Percentiles rank a stretch among this genome's conserved stretches.
Conservation (phyloP, 2,888 invertebrate genomes). For the Strigamia maritima region DNA sequence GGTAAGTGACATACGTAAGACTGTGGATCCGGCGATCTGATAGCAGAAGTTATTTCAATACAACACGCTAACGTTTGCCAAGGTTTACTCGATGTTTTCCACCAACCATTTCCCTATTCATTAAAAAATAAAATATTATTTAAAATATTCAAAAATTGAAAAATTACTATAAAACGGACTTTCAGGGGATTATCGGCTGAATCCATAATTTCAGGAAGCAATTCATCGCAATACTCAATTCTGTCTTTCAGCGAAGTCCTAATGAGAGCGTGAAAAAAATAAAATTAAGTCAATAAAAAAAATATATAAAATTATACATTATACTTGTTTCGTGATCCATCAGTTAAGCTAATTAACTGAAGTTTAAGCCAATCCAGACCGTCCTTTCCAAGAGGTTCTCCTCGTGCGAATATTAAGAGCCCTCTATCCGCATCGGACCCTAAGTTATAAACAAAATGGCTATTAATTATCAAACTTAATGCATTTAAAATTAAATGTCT, state of each 20-base stretch:
- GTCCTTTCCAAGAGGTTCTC: conserved; percentile 72
- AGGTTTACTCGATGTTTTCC: conserved; percentile 89
- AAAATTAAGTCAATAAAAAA: background rate
- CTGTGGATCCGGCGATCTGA: conserved; percentile 64
- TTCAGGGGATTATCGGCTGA: conserved; percentile 86
- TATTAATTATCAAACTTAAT: too few relatives aligned
- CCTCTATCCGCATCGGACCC: conserved; percentile 77
- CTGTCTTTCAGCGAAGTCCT: conserved; percentile 64
- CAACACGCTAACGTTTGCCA: conserved; percentile 98
- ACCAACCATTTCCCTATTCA: conserved; percentile 77
- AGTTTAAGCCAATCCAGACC: conserved; percentile 94
- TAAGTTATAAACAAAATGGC: too few relatives aligned
- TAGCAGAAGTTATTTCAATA: conserved; percentile 81
- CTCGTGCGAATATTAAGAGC: conserved; percentile 77
- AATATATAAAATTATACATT: background rate
- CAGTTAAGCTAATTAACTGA: conserved; percentile 87
- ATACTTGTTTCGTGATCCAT: conserved; percentile 56
- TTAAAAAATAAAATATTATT: background rate
- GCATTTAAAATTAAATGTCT: conserved; percentile 51
- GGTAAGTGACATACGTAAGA: conserved; percentile 74
- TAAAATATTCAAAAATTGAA: too few relatives aligned
- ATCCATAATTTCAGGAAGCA: conserved; percentile 81
- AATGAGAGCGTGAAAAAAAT: background rate
- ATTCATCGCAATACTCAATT: conserved; percentile 73
- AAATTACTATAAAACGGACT: conserved; percentile 50